phyloP scores from a whole-genome alignment of 2,888 invertebrate species.

The Allolobophora icterica region DNA sequence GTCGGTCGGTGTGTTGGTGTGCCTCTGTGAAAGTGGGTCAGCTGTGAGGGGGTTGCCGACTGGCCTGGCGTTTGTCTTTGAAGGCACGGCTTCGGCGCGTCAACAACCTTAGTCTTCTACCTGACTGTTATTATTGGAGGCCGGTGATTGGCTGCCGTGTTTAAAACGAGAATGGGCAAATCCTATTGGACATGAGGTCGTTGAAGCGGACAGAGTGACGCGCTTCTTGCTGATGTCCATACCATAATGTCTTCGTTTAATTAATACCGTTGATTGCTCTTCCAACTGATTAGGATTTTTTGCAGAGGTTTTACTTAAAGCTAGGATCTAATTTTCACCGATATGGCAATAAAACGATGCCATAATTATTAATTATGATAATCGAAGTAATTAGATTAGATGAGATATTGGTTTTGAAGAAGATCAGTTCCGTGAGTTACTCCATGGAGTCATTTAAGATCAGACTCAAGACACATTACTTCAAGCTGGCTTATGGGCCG shows the following conservation, averaged over 20 bases:
- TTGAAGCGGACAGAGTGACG: not conserved
- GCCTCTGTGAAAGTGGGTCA: not conserved
- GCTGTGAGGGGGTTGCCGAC: not conserved
- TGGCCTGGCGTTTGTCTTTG: not conserved
- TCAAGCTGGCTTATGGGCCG: too few species aligned
- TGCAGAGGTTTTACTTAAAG: not conserved
- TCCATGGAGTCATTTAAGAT: too few species aligned
- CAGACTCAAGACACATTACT: too few species aligned
- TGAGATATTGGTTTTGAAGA: not conserved
- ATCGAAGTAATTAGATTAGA: not conserved
- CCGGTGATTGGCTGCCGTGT: not conserved
- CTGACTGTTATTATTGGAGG: constrained; percentile 5
- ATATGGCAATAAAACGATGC: too few species aligned
- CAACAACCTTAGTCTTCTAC: not conserved
- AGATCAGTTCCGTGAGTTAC: too few species aligned
- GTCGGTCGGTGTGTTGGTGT: not conserved
- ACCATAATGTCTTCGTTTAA: not conserved
- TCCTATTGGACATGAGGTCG: not conserved
- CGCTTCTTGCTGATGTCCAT: not conserved
- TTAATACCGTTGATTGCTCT: not conserved
- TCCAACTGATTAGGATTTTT: not conserved
- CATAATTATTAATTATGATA: too few species aligned
- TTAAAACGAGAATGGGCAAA: not conserved
- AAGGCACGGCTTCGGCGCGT: not conserved
- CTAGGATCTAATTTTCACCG: too few species aligned